phyloP scores from a whole-genome alignment of 2,888 invertebrate species.

The Ephialtes manifestator region DNA sequence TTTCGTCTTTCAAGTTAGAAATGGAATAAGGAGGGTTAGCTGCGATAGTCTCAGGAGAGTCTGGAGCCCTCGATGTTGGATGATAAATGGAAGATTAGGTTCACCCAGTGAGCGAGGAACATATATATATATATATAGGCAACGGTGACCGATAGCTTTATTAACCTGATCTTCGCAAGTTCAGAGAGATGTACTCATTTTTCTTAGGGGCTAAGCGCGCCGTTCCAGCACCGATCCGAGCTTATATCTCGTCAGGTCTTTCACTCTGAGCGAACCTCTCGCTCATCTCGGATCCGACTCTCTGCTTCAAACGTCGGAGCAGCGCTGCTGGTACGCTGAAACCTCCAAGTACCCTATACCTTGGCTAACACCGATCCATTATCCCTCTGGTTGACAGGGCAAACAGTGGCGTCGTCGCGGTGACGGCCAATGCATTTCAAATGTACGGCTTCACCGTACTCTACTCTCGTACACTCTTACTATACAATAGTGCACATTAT shows the following conservation, averaged over 20 bases:
- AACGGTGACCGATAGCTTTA: constrained; percentile 82
- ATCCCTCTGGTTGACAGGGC: constrained; percentile 81
- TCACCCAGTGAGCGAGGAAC: constrained; percentile 37
- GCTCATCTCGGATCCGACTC: constrained; percentile 49
- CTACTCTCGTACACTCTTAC: constrained; percentile 25
- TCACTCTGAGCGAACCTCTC: constrained; percentile 9
- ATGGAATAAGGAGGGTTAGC: neutral
- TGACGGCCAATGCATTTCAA: constrained; percentile 84
- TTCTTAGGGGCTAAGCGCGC: constrained; percentile 33
- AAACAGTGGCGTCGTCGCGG: constrained; percentile 78
- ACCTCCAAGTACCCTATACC: constrained; percentile 62
- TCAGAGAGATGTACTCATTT: constrained; percentile 59
- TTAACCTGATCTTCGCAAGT: constrained; percentile 77
- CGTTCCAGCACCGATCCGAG: constrained; percentile 6
- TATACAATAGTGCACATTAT: constrained; percentile 13
- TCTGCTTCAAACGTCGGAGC: constrained; percentile 3
- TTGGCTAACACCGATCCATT: constrained; percentile 80
- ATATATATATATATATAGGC: constrained; percentile 52
- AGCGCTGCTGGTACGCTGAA: constrained; percentile 39
- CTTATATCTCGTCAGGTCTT: constrained; percentile 37
- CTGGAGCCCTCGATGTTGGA: constrained; percentile 18
- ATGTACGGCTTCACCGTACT: constrained; percentile 72
- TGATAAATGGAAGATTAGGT: constrained; percentile 70
- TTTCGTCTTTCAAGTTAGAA: constrained; percentile 5
- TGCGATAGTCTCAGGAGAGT: neutral